These are phyloP conservation scores for Lycopodina hypogea DNA, from an alignment of 37 sponge, comb jelly and placozoan genomes.

Conservation along the genomic window DNA sequence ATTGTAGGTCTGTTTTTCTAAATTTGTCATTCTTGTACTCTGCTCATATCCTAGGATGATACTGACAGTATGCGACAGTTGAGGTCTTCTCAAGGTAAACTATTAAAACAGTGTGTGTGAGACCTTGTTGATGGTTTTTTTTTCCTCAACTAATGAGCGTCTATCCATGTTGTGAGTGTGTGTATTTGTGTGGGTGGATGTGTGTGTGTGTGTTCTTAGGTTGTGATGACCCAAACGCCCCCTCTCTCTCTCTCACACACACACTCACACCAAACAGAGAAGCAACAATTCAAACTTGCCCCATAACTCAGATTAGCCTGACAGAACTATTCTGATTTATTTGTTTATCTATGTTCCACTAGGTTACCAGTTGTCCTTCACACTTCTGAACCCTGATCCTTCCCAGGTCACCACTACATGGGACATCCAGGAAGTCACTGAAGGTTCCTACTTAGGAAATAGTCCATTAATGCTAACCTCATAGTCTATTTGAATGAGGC, in stretches of 20 bases:
- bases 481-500: no score
- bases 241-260: no score
- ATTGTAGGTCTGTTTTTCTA: no score
- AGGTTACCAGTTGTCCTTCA: constrained; percentile 79
- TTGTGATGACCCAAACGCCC: no score
- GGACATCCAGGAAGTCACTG: constrained; percentile 68
- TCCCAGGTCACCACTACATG: constrained; percentile 25
- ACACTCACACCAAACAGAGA: no score
- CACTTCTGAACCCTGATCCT: constrained; percentile 74
- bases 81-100: constrained; percentile 49
- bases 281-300: no score
- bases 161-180: no score
- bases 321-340: no score
- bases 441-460: constrained; percentile 13
- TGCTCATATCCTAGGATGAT: constrained; percentile 34
- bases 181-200: neutral
- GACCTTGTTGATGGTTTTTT: neutral
- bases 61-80: constrained; percentile 47
- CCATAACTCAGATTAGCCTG: no score
- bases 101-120: neutral
- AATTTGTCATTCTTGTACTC: neutral
- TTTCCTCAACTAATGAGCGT: no score
- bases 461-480: no score
- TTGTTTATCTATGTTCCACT: neutral
- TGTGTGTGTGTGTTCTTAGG: neutral